A percentile compares a stretch with the other conserved stretches of the same genome.
Conservation (phyloP, 1,140 invertebrate species). For the Planococcus citri region DNA sequence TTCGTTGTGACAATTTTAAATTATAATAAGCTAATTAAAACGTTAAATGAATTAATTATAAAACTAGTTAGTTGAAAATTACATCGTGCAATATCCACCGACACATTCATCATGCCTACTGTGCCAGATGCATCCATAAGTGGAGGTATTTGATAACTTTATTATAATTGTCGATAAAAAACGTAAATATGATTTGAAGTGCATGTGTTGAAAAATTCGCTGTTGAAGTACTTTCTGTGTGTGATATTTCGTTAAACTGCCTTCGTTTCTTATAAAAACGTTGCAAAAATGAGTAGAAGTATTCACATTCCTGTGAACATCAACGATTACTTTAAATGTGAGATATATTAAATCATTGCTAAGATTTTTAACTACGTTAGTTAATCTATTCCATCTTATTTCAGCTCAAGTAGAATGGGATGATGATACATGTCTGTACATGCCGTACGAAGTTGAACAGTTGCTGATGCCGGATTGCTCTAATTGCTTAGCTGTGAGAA, state of each 20-base stretch:
- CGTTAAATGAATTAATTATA: too few species aligned
- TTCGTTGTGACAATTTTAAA: too few species aligned
- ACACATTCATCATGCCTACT: not conserved
- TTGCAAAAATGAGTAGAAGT: not conserved
- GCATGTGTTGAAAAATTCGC: not conserved
- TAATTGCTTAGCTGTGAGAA: constrained; percentile 78
- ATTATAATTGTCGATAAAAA: not conserved
- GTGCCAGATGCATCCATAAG: not conserved
- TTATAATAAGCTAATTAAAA: too few species aligned
- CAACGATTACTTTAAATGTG: not conserved
- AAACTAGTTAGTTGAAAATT: too few species aligned
- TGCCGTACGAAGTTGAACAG: constrained; percentile 81
- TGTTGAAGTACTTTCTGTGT: not conserved
- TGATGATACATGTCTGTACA: constrained; percentile 67
- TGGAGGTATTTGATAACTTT: not conserved
- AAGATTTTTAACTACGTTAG: too few species aligned
- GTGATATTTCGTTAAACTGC: not conserved
- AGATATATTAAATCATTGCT: not conserved
- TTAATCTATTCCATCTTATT: too few species aligned
- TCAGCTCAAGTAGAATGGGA: constrained; percentile 62
- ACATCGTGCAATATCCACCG: too few species aligned
- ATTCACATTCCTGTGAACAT: not conserved
- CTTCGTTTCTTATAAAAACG: not conserved
- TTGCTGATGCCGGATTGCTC: constrained; percentile 84
- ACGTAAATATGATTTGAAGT: not conserved